These are phyloP conservation scores for Dicyrtoma fusca DNA, from an alignment of 2,888 invertebrate genomes.

Conservation along the genomic window DNA sequence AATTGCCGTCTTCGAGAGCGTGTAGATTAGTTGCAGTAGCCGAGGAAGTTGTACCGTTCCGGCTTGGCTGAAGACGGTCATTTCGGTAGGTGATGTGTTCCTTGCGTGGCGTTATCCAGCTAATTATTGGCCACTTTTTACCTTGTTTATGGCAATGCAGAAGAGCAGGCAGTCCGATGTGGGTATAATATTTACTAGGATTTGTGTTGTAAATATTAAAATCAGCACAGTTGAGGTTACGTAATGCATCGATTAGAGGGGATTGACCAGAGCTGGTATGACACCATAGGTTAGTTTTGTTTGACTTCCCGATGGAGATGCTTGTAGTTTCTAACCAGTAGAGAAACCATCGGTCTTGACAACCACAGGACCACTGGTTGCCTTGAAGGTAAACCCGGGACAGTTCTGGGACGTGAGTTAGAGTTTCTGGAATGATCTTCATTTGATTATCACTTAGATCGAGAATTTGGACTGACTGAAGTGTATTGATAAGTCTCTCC, in stretches of 20 bases:
- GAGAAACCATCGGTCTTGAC: constrained; percentile 78
- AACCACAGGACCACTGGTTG: constrained; percentile 85
- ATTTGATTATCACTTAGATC: constrained; percentile 74
- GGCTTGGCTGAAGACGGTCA: background rate
- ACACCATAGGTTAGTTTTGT: constrained; percentile 44
- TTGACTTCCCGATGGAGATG: constrained; percentile 34
- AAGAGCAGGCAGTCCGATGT: constrained; percentile 65
- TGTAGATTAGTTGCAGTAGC: background rate
- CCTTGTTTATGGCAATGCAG: constrained; percentile 78
- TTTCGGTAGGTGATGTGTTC: background rate
- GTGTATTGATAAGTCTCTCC: constrained; percentile 49
- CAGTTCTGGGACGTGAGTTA: constrained; percentile 69
- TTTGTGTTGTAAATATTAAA: constrained; percentile 68
- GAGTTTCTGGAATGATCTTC: constrained; percentile 71
- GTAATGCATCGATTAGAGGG: constrained; percentile 60
- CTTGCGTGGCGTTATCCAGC: constrained; percentile 72
- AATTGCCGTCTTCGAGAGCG: constrained; percentile 68
- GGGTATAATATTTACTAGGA: constrained; percentile 68
- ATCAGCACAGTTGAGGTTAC: constrained; percentile 72
- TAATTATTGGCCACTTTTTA: constrained; percentile 76
- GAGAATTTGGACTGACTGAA: constrained; percentile 64
- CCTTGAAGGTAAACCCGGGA: constrained; percentile 70
- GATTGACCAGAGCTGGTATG: constrained; percentile 19
- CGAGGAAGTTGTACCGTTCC: no score
- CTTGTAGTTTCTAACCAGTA: constrained; percentile 61